Evolutionary conservation across 2,113 vertebrate species (phyloP).

Genomic region (Dicaeum eximium): DNA sequence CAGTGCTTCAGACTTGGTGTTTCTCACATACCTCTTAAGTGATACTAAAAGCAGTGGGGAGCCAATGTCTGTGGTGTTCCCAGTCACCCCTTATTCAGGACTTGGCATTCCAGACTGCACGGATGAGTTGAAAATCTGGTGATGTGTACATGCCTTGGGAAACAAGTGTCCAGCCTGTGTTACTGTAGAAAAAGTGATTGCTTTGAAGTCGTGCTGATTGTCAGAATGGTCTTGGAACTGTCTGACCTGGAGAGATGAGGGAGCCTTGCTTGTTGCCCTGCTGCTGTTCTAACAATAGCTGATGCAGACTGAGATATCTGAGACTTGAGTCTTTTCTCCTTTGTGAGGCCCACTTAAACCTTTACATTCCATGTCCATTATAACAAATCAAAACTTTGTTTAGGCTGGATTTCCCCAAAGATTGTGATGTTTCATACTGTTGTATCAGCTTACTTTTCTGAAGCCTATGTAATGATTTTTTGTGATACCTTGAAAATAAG

Average conservation of each 20-base stretch:
- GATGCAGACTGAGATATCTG: not conserved
- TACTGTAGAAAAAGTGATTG: not conserved
- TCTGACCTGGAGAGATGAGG: not conserved
- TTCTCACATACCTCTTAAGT: not conserved
- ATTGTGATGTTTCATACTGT: not conserved
- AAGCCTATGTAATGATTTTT: not conserved
- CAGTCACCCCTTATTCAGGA: not conserved
- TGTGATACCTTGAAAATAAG: not conserved
- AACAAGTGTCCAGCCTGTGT: not conserved
- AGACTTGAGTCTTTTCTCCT: not conserved
- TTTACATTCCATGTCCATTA: not conserved
- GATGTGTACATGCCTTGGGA: not conserved
- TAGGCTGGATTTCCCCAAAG: not conserved
- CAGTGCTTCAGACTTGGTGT: not conserved
- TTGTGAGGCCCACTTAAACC: not conserved
- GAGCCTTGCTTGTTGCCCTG: fast-evolving
- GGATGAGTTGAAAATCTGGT: not conserved
- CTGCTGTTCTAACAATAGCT: not conserved
- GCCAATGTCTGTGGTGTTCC: not conserved
- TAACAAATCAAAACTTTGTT: not conserved
- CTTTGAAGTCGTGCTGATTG: not conserved
- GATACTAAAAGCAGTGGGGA: not conserved
- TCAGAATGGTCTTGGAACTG: not conserved
- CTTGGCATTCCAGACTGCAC: fast-evolving
- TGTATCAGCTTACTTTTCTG: not conserved